Evolutionary conservation across 1,140 invertebrate species (phyloP), one percentile per base, ranked within the genome.

Genomic region (Cyclargus thomasi): DNA sequence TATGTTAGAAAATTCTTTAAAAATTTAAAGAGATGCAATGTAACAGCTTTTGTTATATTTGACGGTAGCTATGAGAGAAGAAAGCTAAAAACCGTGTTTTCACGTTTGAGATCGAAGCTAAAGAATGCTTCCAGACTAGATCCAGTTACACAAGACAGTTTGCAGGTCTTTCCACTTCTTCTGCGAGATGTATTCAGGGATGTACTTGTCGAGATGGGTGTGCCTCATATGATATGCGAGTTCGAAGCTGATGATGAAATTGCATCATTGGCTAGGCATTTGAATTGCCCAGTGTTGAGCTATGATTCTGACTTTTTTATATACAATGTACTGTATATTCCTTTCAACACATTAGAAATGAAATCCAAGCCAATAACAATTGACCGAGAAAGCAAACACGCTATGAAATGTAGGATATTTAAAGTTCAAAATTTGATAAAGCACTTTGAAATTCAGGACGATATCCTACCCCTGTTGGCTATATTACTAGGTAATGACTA

Each of bases 281-380:
- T 97, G 6, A 91, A 95, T 36, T 97, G 96, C 77, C 97, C 97
- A 3, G 93, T 98, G 11, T 76, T 98, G 0, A 97, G 96, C 79
- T 95, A 95, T 74, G 97, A 98, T 86, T 98, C 97, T 1, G 97
- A 98, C 91, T 98, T 97, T 91, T 97, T 94, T 81, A 94, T 98
- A 64, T 97, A 95, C 85, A 95, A 96, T 87, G 92, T 97, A 0
- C 79, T 93, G 2, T 97, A 97, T 78, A 95, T 98, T 69, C 95
- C 96, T 0, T 93, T 96, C 62, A 92, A 94, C 65, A 94, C 93
- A 53, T 81, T 97, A 0, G 91, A 94, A 29, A 78, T 87, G 0
- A 91, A 91, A 77, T 76, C 88, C 17, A 81, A 75, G 63, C 65
- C 66, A 10, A 66, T 81, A 65, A 72, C 76, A 18, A 67, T 79